Conservation (phyloP, 2,797 vertebrate species). For the Uromys caudimaculatus region DNA sequence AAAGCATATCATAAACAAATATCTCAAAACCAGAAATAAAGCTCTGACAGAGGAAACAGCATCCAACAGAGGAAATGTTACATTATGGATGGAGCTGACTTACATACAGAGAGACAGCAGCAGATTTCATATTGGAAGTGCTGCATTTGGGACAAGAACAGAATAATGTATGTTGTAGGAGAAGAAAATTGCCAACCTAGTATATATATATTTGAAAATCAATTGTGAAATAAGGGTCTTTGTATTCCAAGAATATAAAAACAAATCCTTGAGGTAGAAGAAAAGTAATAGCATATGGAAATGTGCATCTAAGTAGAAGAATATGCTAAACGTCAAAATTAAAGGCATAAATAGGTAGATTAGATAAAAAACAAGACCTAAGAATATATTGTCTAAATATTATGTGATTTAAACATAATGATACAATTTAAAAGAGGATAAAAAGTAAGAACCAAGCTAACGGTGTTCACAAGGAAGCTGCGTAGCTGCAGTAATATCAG, state of each 20-base stretch:
- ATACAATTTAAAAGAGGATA: not conserved
- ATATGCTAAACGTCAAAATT: not conserved
- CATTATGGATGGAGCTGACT: not conserved
- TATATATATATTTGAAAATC: not conserved
- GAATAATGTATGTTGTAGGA: not conserved
- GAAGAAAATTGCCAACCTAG: not conserved
- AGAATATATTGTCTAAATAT: not conserved
- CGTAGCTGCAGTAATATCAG: not conserved
- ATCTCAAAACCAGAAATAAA: not conserved
- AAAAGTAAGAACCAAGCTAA: not conserved
- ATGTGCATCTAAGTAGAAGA: conserved; percentile 8
- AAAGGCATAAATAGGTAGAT: not conserved
- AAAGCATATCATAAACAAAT: conserved; percentile 1
- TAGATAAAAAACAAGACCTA: not conserved
- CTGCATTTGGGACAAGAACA: not conserved
- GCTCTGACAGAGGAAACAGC: not conserved
- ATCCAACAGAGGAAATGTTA: not conserved
- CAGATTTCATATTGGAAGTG: not conserved
- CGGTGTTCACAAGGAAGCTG: not conserved
- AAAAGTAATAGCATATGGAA: not conserved
- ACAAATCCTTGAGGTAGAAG: not conserved
- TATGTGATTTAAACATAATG: not conserved
- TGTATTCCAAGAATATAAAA: not conserved
- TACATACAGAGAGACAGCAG: not conserved
- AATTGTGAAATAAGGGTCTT: not conserved